Evolutionary conservation across 64 coral and sea anemone species (phyloP).

Genomic region (Montipora cactus): DNA sequence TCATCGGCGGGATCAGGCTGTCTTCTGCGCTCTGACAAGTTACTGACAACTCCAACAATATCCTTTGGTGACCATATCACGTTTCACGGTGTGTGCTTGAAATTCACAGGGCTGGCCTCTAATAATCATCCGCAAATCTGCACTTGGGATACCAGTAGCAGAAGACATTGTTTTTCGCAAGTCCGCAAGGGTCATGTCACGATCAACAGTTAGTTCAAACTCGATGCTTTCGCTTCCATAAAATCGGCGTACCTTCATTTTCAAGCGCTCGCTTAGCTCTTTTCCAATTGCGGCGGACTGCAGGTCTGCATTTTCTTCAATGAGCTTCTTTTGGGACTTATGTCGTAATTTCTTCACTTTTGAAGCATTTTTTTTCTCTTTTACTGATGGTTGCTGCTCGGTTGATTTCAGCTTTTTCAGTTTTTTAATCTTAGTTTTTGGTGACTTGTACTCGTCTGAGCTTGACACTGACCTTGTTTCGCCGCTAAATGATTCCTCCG

Average conservation of each 20-base stretch:
- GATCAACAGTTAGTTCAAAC: background rate
- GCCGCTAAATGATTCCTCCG: no score
- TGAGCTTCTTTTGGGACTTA: background rate
- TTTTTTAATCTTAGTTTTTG: background rate
- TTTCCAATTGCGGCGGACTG: background rate
- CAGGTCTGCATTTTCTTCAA: background rate
- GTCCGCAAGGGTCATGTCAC: background rate
- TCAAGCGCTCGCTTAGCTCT: background rate
- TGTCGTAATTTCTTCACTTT: background rate
- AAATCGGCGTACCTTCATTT: background rate
- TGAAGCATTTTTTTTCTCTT: background rate
- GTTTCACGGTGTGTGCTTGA: background rate
- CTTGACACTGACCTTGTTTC: background rate
- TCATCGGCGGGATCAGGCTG: no score
- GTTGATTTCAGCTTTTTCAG: background rate
- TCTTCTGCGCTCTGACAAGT: no score
- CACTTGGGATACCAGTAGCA: slow-evolving; percentile 17
- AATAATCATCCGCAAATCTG: background rate
- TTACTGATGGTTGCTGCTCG: background rate
- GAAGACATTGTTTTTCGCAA: background rate
- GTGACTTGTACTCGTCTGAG: background rate
- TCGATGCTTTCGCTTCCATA: no score
- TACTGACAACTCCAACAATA: background rate
- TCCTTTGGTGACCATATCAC: slow-evolving; percentile 32
- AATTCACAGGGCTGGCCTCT: background rate